Evolutionary conservation across 2,797 vertebrate species (phyloP).

Genomic region (Esox lucius): DNA sequence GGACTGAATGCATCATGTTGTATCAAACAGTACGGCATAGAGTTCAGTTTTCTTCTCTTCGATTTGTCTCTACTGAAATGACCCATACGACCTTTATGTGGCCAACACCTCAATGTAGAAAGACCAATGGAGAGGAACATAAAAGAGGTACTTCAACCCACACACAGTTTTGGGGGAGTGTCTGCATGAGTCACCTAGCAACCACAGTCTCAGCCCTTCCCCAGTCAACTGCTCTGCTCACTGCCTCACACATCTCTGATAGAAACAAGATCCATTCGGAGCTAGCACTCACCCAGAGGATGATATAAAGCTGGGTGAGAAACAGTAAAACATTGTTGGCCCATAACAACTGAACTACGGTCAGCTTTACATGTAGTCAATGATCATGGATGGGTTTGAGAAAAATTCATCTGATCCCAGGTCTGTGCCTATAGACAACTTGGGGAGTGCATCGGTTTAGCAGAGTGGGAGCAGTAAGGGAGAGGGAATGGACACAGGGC

Average conservation of each 20-base stretch:
- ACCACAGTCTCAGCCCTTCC: constrained; percentile 65
- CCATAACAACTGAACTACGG: constrained; percentile 35
- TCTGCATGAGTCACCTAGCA: constrained; percentile 71
- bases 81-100: constrained; percentile 35
- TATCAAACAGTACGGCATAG: constrained; percentile 62
- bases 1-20: constrained; percentile 30
- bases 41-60: constrained; percentile 81
- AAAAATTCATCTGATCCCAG: constrained; percentile 32
- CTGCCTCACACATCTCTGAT: constrained; percentile 27
- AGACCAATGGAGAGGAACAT: constrained; percentile 32
- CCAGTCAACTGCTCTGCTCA: constrained; percentile 45
- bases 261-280: constrained; percentile 26
- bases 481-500: constrained; percentile 55
- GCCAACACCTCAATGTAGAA: constrained; percentile 18
- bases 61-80: constrained; percentile 62
- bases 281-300: constrained; percentile 33
- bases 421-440: constrained; percentile 44
- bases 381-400: background rate
- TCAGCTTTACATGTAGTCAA: background rate
- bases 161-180: constrained; percentile 39
- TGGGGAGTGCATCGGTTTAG: constrained; percentile 40
- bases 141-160: constrained; percentile 29
- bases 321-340: constrained; percentile 33
- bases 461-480: constrained; percentile 43
- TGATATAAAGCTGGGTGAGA: constrained; percentile 29